phyloP scores from a whole-genome alignment of 2,797 vertebrate genomes.

The Hydrophis major region DNA sequence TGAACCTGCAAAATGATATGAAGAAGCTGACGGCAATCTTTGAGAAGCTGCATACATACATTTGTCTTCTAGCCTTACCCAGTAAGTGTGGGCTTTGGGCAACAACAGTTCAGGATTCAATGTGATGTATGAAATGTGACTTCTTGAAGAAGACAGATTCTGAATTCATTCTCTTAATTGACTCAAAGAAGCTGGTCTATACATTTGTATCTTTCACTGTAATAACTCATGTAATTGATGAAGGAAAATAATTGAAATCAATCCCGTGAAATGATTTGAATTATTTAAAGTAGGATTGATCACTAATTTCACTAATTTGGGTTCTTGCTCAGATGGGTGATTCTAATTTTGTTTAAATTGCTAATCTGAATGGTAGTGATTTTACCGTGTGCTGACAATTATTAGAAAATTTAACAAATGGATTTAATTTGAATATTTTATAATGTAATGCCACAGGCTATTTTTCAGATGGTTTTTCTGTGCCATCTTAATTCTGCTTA shows the following conservation, averaged over 20 bases:
- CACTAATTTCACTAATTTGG: neutral
- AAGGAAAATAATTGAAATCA: neutral
- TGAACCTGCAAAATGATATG: constrained; percentile 86
- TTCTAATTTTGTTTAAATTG: neutral
- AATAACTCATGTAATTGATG: neutral
- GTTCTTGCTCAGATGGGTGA: neutral
- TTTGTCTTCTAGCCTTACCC: constrained; percentile 87
- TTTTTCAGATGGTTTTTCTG: neutral
- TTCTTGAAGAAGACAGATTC: neutral
- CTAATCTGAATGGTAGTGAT: neutral
- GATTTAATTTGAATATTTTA: neutral
- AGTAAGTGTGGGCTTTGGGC: constrained; percentile 76
- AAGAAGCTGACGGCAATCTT: constrained; percentile 85
- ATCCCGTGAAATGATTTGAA: neutral
- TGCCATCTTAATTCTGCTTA: neutral
- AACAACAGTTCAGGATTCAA: neutral
- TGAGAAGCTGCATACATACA: constrained; percentile 88
- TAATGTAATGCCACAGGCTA: neutral
- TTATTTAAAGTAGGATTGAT: neutral
- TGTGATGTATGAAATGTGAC: neutral
- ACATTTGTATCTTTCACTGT: neutral
- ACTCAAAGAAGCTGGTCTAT: neutral
- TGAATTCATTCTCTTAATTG: neutral
- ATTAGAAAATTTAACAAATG: neutral
- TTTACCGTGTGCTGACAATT: neutral